Evolutionary conservation across 2,888 invertebrate genomes (phyloP), one percentile per base, ranked within the genome.

Genomic region (Drosophila mulleri): DNA sequence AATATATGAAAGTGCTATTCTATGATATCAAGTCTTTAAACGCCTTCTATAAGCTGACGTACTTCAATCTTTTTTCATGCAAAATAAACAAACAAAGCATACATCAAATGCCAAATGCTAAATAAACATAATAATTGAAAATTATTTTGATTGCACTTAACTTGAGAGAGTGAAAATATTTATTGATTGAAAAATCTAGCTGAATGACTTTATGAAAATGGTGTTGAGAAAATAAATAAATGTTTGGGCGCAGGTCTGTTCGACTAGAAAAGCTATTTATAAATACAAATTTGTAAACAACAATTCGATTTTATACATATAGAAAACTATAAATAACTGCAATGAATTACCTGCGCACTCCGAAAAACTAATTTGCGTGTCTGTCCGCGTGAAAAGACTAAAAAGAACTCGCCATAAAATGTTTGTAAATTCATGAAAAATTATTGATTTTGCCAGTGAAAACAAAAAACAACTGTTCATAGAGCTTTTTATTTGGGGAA

Each of bases 381-480:
- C 58, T 26, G 47, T 18, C 14, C 20, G 9, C 67, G 26, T 29
- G 23, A 44, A 37, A 45, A 41, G 66, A 80, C 76, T 56, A 26
- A 54, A 58, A 56, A 42, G 35, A 66, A 61, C 63, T 79, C 9
- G 7, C 32, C 41, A 44, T 16, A 35, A 2, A 18, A 56, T 60
- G 44, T 37, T 18, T 47, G 32, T 14, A 42, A 47, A 45, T 23
- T 32, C 41, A 5, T 29, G 41, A 54, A 39, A 42, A 5, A 35
- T 35, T 78, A 78, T 78, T 76, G 78, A 78, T 78, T 78, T 77
- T 75, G n/a, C 29, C 41, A 41, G 18, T 50, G 35, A 59, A 45
- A 56, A 53, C 23, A 45, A 20, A 11, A 20, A 20, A 18, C 14
- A 37, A 44, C 35, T 41, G 23, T 58, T 54, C 9, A 6, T 52